Base-by-base conservation (phyloP, 2,797 vertebrate genomes). In the Sebastes cheni region DNA sequence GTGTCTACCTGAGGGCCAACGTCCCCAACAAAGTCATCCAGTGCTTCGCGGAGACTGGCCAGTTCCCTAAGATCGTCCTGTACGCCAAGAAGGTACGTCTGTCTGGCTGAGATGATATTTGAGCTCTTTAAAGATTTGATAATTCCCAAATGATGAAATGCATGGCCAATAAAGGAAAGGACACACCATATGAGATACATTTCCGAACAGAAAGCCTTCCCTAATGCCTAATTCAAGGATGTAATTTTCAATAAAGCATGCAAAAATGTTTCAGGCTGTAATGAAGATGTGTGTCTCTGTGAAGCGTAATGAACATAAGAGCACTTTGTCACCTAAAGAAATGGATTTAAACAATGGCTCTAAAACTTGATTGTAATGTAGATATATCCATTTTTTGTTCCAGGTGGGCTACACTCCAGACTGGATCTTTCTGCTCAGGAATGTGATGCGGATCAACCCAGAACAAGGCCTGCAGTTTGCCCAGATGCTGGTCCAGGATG, bases 21-120 rank as follows among this genome's bases (percentile, higher is more conserved):
- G 98, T 99, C 67, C 98, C 98, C 72, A 99, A 98, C 95, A 99
- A 99, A 91, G 98, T 99, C 91, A 99, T 99, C 93, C 98, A 99
- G 93, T 99, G 98, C 91, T 99, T 99, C 92, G 98, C 98, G 67
- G 98, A 99, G 96, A 99, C 98, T 0, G 98, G 98, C 58, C 98
- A 99, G 96, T 99, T 99, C 88, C 98, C 99, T 93, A 99, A 99
- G 95, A 99, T 99, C 78, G 98, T 99, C 83, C 95, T 99, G 79
- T 99, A 99, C 71, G 98, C 98, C 73, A 99, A 99, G 93, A 99
- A 99, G 97, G 98, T 99, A 92, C 75, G 92, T 91, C 20, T 61
- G 32, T 58, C 32, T 4, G 10, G 1, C 25, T 79, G 54, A 61
- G 14, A 55, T 64, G 3, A 11, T 34, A 54, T 59, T 9, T 34